Conservation (phyloP, 2,113 vertebrate genomes). For the Scopus umbretta region DNA sequence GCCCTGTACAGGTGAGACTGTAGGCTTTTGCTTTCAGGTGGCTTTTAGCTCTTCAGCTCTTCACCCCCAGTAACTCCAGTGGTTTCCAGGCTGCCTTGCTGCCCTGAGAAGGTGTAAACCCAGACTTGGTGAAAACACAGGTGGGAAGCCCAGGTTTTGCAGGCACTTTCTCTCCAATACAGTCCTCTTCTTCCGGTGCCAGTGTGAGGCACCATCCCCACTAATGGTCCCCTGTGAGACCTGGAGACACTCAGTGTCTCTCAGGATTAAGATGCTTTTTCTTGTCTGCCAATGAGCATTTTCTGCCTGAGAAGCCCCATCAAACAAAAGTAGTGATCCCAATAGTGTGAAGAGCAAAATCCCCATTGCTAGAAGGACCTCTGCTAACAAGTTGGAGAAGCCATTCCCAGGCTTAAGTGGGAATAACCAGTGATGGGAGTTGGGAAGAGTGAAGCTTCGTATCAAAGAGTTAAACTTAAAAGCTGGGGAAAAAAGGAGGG, state of each 20-base stretch:
- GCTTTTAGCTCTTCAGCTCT: neutral
- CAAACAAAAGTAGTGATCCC: neutral
- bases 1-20: neutral
- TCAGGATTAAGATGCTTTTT: slow-evolving; percentile 19
- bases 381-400: slow-evolving; percentile 6
- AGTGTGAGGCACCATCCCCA: neutral
- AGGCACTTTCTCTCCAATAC: neutral
- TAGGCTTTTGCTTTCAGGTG: neutral
- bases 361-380: neutral
- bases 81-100: neutral
- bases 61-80: neutral
- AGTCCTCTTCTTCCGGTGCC: neutral
- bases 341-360: neutral
- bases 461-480: slow-evolving; percentile 50
- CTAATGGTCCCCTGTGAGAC: neutral
- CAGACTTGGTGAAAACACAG: neutral
- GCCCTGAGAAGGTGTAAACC: neutral
- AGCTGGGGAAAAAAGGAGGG: slow-evolving; percentile 2
- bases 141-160: neutral
- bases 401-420: neutral
- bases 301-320: neutral
- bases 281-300: neutral
- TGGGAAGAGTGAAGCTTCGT: neutral
- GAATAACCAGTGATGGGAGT: neutral
- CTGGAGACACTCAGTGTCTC: neutral